These are phyloP conservation scores for Endotricha flammealis DNA, from an alignment of 2,888 invertebrate species.

Conservation along the genomic window DNA sequence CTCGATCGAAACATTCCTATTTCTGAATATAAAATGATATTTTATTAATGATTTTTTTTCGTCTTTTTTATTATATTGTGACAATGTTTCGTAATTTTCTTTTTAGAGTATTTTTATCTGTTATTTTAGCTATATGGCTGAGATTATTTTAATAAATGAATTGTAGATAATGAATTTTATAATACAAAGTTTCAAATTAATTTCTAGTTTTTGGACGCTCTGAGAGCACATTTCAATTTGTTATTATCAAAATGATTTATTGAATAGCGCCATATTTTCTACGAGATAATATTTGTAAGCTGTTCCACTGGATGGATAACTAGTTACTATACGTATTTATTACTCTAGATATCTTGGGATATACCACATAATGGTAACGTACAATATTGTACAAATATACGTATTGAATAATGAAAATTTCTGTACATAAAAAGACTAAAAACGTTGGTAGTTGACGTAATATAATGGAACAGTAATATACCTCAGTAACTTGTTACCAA, in stretches of 20 bases:
- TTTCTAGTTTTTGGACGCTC: neutral
- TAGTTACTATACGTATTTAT: constrained; percentile 11
- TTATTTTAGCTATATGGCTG: too few relatives aligned
- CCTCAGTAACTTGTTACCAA: constrained; percentile 59
- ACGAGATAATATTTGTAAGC: constrained; percentile 28
- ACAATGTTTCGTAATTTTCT: too few relatives aligned
- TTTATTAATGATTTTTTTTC: too few relatives aligned
- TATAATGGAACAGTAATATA: constrained; percentile 53
- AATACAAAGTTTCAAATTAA: too few relatives aligned
- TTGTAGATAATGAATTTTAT: too few relatives aligned
- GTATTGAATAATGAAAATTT: constrained; percentile 14
- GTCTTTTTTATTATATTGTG: too few relatives aligned
- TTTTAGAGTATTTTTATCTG: too few relatives aligned
- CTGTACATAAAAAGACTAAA: constrained; percentile 28
- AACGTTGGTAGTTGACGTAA: constrained; percentile 26
- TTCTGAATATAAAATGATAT: too few relatives aligned
- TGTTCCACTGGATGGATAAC: constrained; percentile 28
- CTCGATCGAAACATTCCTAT: too few relatives aligned
- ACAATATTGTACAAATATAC: constrained; percentile 18
- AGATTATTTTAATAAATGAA: too few relatives aligned
- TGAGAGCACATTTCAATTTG: constrained; percentile 4
- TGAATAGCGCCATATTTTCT: constrained; percentile 19
- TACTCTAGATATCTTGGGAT: constrained; percentile 15
- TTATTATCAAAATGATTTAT: constrained; percentile 9
- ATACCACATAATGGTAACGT: constrained; percentile 20